Evolutionary conservation across 2,797 vertebrate genomes (phyloP).

Genomic region (Mus spretus): DNA sequence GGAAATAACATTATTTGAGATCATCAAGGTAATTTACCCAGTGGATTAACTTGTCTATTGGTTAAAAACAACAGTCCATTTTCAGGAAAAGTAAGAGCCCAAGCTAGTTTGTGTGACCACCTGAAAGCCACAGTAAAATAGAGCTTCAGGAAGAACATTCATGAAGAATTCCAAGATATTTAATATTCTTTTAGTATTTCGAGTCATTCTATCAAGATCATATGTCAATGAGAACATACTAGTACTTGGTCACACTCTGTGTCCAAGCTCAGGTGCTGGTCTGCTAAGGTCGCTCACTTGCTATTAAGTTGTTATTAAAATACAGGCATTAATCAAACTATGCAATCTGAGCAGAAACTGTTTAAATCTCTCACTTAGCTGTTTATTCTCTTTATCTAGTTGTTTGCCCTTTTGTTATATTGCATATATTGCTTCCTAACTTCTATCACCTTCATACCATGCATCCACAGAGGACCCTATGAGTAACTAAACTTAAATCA

Average conservation of each 20-base stretch:
- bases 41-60: not conserved
- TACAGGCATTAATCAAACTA: not conserved
- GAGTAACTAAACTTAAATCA: not conserved
- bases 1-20: not conserved
- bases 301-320: not conserved
- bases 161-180: not conserved
- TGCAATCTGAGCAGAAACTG: not conserved
- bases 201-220: not conserved
- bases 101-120: not conserved
- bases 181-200: not conserved
- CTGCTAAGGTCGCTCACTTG: not conserved
- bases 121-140: not conserved
- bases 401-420: constrained; percentile 35
- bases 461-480: not conserved
- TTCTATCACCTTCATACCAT: not conserved
- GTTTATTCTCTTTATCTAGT: not conserved
- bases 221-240: not conserved
- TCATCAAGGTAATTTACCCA: not conserved
- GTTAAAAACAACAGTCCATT: not conserved
- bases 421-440: not conserved
- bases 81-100: not conserved
- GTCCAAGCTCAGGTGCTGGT: not conserved
- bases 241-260: not conserved
- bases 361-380: not conserved
- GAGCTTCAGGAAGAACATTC: not conserved